These are phyloP conservation scores for Chrysodeixis includens DNA, from an alignment of 2,888 invertebrate genomes.

Conservation along the genomic window DNA sequence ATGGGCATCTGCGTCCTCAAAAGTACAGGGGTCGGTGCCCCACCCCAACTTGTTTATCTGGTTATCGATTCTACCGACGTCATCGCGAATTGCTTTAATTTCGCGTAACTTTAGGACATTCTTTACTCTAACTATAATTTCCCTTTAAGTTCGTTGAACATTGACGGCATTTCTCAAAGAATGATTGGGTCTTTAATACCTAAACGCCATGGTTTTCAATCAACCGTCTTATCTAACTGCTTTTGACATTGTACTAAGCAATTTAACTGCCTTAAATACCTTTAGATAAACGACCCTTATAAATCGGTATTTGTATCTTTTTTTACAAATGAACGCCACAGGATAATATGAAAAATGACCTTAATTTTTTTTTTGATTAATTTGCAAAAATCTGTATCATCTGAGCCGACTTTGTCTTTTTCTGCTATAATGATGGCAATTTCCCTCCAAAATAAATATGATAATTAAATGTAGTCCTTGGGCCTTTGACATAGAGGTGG, in stretches of 20 bases:
- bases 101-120: constrained; percentile 58
- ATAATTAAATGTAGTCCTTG: constrained; percentile 10
- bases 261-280: no score
- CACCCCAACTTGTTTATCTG: constrained; percentile 81
- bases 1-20: constrained; percentile 82
- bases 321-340: no score
- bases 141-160: neutral
- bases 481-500: constrained; percentile 15
- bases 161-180: neutral
- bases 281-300: no score
- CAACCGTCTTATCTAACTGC: neutral
- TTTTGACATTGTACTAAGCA: neutral
- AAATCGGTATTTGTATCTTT: no score
- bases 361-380: no score
- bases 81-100: constrained; percentile 70
- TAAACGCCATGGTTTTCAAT: neutral
- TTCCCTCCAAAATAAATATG: neutral
- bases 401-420: no score
- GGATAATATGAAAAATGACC: no score
- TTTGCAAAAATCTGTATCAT: no score
- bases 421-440: neutral
- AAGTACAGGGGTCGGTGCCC: constrained; percentile 72
- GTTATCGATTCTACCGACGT: constrained; percentile 76
- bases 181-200: neutral
- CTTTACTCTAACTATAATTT: constrained; percentile 39